Evolutionary conservation across 2,888 invertebrate species (phyloP), one percentile per base, ranked within the genome.

Genomic region (Eilema griseolum): DNA sequence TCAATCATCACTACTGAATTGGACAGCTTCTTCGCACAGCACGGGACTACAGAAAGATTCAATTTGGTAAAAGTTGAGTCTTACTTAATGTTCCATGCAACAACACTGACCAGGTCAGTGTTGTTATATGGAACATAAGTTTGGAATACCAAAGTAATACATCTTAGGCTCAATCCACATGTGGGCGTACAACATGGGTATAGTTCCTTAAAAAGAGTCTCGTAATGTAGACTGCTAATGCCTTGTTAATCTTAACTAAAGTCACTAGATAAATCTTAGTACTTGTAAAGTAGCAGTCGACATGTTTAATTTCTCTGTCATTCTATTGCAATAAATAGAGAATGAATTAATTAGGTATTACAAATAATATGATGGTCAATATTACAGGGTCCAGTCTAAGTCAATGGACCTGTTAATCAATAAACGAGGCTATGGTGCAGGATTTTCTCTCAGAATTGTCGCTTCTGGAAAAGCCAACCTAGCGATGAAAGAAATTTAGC

Each of bases 51-150:
- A 46, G 16, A 20, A 46, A 46, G 20, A 52, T n/a, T 52, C 52
- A n/a, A 52, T 52, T n/a, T n/a, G 46, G 5, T 46, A 46, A 16
- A 41, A 20, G 20, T 46, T 46, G 46, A n/a, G 52, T n/a, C n/a
- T 10, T n/a, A 52, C 52, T n/a, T 52, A n/a, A n/a, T 52, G 28
- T n/a, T 8, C n/a, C 20, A 52, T 52, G n/a, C 61, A 68, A 52
- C 31, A 64, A 23, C 41, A 61, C 67, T 67, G 71, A 68, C 71
- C 68, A 68, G n/a, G n/a, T n/a, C n/a, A n/a, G n/a, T n/a, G n/a
- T n/a, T n/a, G n/a, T n/a, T n/a, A n/a, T n/a, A n/a, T n/a, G n/a
- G n/a, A n/a, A n/a, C n/a, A n/a, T n/a, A n/a, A n/a, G n/a, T n/a
- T n/a, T n/a, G n/a, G n/a, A n/a, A 72, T 59, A 46, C 31, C 63